Percentiles rank a stretch among this genome's conserved stretches.
These are phyloP conservation scores for Hypomecis punctinalis DNA, from an alignment of 2,888 invertebrate species.

Conservation along the genomic window DNA sequence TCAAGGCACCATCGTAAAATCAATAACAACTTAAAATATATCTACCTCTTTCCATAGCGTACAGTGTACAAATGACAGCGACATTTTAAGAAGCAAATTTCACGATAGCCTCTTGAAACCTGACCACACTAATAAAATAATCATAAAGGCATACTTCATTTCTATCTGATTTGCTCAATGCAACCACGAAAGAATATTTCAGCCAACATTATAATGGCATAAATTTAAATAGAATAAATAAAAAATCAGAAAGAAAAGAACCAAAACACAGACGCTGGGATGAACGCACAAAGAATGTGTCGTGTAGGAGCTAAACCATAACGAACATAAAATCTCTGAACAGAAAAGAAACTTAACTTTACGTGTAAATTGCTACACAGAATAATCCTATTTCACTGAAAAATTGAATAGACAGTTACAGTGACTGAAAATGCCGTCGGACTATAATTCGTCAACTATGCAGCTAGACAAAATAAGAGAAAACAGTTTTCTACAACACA, in stretches of 20 bases:
- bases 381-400: conserved; percentile 3
- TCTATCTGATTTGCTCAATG: not conserved
- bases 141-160: not conserved
- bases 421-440: too few relatives aligned
- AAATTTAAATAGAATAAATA: not conserved
- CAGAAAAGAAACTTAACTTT: conserved; percentile 65
- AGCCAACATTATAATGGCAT: not conserved
- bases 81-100: too few relatives aligned
- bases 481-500: too few relatives aligned
- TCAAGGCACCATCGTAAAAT: too few relatives aligned
- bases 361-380: conserved; percentile 53
- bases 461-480: too few relatives aligned
- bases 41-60: too few relatives aligned
- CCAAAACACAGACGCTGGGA: not conserved
- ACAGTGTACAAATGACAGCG: too few relatives aligned
- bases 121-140: not conserved
- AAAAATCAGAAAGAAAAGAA: not conserved
- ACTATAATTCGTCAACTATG: too few relatives aligned
- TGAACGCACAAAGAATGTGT: not conserved
- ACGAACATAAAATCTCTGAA: conserved; percentile 58
- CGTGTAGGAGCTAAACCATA: conserved; percentile 16
- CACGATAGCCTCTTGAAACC: too few relatives aligned
- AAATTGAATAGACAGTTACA: too few relatives aligned
- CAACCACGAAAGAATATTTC: not conserved
- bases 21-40: too few relatives aligned